Percentiles rank a stretch among this genome's conserved stretches.
Conservation (phyloP, 2,888 invertebrate species). For the Pachymerium ferrugineum region DNA sequence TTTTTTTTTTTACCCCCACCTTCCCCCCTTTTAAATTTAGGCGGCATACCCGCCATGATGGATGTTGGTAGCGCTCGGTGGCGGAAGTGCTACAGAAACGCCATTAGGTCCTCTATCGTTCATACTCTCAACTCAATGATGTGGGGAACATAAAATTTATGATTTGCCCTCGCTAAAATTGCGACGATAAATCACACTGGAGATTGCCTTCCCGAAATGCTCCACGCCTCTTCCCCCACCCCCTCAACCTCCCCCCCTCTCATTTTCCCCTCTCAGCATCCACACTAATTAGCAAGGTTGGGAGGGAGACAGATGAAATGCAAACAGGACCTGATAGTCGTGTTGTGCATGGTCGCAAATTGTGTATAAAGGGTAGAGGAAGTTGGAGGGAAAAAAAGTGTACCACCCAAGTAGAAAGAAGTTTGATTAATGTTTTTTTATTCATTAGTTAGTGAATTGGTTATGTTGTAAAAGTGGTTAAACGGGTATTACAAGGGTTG, state of each 20-base stretch:
- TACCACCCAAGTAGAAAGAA: background rate
- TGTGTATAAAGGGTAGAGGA: background rate
- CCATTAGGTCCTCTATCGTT: constrained; percentile 14
- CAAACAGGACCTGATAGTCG: background rate
- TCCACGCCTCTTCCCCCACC: background rate
- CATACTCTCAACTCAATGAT: constrained; percentile 19
- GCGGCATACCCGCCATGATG: background rate
- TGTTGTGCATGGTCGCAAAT: background rate
- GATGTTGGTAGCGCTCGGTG: background rate
- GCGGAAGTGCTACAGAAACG: constrained; percentile 17
- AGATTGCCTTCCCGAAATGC: constrained; percentile 19
- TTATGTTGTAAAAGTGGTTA: too few relatives aligned
- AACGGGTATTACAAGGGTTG: too few relatives aligned
- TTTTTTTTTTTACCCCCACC: background rate
- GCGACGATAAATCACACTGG: constrained; percentile 29
- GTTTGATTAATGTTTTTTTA: background rate
- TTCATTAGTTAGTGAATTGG: too few relatives aligned
- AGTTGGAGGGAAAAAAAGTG: background rate
- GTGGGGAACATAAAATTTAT: constrained; percentile 31
- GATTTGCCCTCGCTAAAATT: constrained; percentile 30
- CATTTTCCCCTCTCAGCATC: background rate
- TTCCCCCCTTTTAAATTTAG: background rate
- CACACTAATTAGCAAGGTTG: background rate
- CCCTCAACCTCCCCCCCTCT: background rate
- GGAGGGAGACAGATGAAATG: background rate